These are phyloP conservation scores for Toxotes jaculatrix DNA, from an alignment of 2,113 vertebrate genomes.

Conservation along the genomic window DNA sequence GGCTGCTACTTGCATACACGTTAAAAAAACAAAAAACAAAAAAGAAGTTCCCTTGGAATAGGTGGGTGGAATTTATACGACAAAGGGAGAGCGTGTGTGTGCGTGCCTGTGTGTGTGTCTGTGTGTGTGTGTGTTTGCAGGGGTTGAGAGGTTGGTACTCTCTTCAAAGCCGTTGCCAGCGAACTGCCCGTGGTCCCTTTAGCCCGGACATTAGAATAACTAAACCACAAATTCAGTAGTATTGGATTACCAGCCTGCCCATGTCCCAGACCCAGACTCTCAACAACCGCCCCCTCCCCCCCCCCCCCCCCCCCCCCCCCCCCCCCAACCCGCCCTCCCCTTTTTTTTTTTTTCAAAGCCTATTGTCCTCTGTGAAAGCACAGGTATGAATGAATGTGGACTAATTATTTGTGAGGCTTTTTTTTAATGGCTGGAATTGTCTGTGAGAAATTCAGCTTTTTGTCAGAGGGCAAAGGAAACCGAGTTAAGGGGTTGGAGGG, in stretches of 20 bases:
- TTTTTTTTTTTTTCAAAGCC: conserved; percentile 4
- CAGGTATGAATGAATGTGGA: too few species aligned
- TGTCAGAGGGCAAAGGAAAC: conserved; percentile 22
- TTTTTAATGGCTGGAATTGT: conserved; percentile 7
- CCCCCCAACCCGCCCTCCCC: too few species aligned
- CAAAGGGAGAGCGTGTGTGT: neutral
- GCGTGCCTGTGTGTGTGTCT: conserved; percentile 4
- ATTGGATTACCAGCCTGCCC: conserved; percentile 42
- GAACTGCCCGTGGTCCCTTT: neutral
- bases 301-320: too few species aligned
- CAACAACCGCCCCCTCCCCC: too few species aligned
- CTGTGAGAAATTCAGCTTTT: conserved; percentile 17
- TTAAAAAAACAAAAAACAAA: too few species aligned
- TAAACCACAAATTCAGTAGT: conserved; percentile 37
- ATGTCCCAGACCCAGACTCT: neutral
- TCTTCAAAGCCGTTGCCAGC: conserved; percentile 20
- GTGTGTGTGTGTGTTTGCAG: neutral
- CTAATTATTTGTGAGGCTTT: conserved; percentile 18
- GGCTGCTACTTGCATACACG: too few species aligned
- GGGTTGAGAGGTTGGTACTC: neutral
- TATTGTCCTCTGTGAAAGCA: conserved; percentile 54
- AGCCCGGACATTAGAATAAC: conserved; percentile 19
- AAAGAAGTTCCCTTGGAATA: neutral
- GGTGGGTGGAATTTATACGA: neutral
- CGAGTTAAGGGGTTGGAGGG: neutral